These are phyloP conservation scores for Sceloporus undulatus DNA, from an alignment of 2,113 vertebrate genomes.

Conservation along the genomic window DNA sequence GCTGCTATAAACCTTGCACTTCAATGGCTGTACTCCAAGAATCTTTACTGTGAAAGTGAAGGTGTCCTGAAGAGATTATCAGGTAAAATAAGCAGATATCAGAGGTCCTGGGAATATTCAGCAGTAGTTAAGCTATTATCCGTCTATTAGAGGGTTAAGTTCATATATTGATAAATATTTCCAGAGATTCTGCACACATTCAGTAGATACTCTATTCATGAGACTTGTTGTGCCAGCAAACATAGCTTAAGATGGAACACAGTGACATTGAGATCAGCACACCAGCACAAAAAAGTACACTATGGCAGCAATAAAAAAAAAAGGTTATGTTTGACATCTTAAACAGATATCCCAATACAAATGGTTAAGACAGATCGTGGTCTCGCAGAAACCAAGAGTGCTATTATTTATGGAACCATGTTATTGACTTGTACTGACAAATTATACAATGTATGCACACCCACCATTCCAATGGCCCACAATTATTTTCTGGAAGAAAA, in stretches of 20 bases:
- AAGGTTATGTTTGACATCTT: background rate
- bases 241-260: background rate
- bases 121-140: slow-evolving; percentile 52
- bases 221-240: background rate
- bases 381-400: slow-evolving; percentile 37
- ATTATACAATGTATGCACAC: slow-evolving; percentile 47
- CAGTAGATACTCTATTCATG: slow-evolving; percentile 58
- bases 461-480: slow-evolving; percentile 55
- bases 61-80: slow-evolving; percentile 37
- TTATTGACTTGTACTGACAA: slow-evolving; percentile 61
- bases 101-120: slow-evolving; percentile 60
- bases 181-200: slow-evolving; percentile 43
- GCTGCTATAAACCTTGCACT: slow-evolving; percentile 64
- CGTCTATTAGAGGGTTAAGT: slow-evolving; percentile 67
- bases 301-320: background rate
- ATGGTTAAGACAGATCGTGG: background rate
- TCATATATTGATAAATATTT: slow-evolving; percentile 53
- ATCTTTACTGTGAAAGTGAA: slow-evolving; percentile 50
- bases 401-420: slow-evolving; percentile 65
- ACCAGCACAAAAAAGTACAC: background rate
- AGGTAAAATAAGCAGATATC: slow-evolving; percentile 53
- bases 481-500: slow-evolving; percentile 67
- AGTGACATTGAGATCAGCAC: background rate
- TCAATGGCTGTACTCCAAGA: slow-evolving; percentile 67
- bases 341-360: background rate